These are phyloP conservation scores for Cherax quadricarinatus DNA, from an alignment of 1,140 invertebrate species.

Conservation along the genomic window DNA sequence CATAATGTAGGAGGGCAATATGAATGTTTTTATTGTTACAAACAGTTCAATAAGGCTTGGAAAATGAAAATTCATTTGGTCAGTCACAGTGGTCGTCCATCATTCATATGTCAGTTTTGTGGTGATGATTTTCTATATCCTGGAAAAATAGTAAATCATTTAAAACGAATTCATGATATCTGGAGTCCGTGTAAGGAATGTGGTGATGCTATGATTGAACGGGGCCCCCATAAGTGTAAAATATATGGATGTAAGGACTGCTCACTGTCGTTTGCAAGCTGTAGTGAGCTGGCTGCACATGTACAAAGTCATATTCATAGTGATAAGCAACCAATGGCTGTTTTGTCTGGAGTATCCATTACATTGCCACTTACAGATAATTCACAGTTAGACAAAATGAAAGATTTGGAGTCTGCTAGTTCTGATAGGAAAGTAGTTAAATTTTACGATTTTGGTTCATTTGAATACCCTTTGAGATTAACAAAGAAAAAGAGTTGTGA, in stretches of 20 bases:
- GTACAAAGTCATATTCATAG: background rate
- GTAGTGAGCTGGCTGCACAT: slow-evolving; percentile 24
- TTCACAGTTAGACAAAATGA: background rate
- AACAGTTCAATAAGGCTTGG: slow-evolving; percentile 61
- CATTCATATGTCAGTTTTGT: slow-evolving; percentile 54
- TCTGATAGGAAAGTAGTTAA: background rate
- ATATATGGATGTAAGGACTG: slow-evolving; percentile 59
- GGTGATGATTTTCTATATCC: slow-evolving; percentile 62
- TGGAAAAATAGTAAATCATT: slow-evolving; percentile 50
- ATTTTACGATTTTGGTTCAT: background rate
- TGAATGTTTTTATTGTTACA: slow-evolving; percentile 56
- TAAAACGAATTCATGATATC: slow-evolving; percentile 48
- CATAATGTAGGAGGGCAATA: slow-evolving; percentile 52
- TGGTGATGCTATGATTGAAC: background rate
- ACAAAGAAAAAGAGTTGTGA: background rate
- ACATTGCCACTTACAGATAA: background rate
- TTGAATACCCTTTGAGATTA: background rate
- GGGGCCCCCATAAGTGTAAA: slow-evolving; percentile 31
- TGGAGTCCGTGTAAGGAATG: slow-evolving; percentile 50
- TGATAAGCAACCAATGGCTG: background rate
- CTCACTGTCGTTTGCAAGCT: slow-evolving; percentile 8
- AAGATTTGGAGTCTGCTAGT: background rate
- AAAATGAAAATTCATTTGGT: slow-evolving; percentile 64
- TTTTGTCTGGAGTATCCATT: background rate
- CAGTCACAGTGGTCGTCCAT: slow-evolving; percentile 47